These are phyloP conservation scores for Helogale parvula DNA, from an alignment of 2,113 vertebrate species.

Conservation along the genomic window DNA sequence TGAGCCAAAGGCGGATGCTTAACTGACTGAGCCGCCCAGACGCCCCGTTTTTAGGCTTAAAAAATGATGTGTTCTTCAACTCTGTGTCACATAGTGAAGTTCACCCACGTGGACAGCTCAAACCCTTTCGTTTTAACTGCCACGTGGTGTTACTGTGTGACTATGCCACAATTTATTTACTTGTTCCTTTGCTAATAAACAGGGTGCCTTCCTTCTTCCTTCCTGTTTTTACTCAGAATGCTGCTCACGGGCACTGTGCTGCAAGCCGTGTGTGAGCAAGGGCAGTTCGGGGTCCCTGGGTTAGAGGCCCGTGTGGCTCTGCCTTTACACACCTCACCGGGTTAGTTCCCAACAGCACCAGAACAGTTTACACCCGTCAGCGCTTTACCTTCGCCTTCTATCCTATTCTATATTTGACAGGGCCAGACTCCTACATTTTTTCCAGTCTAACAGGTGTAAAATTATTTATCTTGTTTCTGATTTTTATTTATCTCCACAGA, in stretches of 20 bases:
- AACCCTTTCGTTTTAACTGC: not conserved
- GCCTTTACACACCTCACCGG: too few relatives aligned
- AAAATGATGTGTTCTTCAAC: not conserved
- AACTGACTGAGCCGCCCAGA: too few relatives aligned
- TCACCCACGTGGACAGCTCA: not conserved
- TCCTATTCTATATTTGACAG: not conserved
- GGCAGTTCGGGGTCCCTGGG: too few relatives aligned
- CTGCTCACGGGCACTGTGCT: not conserved
- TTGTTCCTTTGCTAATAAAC: not conserved
- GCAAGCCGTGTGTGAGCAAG: too few relatives aligned
- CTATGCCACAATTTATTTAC: not conserved
- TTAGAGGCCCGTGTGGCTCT: not conserved
- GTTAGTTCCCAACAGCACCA: not conserved
- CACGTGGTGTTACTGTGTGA: not conserved
- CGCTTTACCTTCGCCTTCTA: not conserved
- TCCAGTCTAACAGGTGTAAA: not conserved
- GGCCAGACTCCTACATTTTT: not conserved
- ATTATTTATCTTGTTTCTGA: not conserved
- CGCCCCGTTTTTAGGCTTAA: too few relatives aligned
- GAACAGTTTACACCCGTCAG: not conserved
- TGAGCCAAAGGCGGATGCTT: too few relatives aligned
- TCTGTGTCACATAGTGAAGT: not conserved
- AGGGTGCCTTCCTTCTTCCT: not conserved
- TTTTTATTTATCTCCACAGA: not conserved
- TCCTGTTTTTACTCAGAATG: not conserved